Base-by-base conservation (phyloP, 2,888 invertebrate species). In the Ophion ellenae region DNA sequence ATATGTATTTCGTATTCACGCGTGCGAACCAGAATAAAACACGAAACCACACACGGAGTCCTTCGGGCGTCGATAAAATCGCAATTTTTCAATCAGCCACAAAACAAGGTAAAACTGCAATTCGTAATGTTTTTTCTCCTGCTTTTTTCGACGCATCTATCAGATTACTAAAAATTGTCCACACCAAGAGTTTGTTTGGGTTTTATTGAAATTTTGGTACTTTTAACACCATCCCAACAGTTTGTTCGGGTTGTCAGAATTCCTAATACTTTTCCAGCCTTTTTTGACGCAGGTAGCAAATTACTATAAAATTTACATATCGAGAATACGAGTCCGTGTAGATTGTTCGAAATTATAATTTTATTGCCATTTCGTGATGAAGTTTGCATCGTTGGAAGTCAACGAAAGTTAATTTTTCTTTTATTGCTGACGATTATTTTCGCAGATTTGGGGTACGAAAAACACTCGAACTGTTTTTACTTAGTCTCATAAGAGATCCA, bases 1-100 rank as follows among this genome's bases (percentile, higher is more conserved):
- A 89, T 80, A 45, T 63, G 28, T 32, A 53, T 45, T 40, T 67
- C 17, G 45, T 20, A 74, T 81, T 81, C 61, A 47, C 67, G 59
- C 20, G 20, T 69, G n/a, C 40, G 28, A 74, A 66, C 20, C 53
- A 45, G 10, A n/a, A 64, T 32, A 20, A 36, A 71, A 47, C 28
- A 71, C 63, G 47, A 66, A 53, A 53, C 53, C 53, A 17, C 53
- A 47, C 17, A 57, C 36, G 2, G 32, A n/a, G 1, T 40, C 1
- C 17, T 63, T 14, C 14, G 45, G 28, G 40, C 11, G 24, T 63
- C 7, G 7, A n/a, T 57, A 11, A 24, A 20, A 74, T 14, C 14
- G 53, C n/a, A 28, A 32, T 2, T 20, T 10, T 73, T 6, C 11
- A 24, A 2, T 17, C 36, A 40, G 5, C 7, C 14, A 53, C 10